Base-by-base conservation (phyloP, 2,797 vertebrate species). In the Poeciliopsis presidionis region DNA sequence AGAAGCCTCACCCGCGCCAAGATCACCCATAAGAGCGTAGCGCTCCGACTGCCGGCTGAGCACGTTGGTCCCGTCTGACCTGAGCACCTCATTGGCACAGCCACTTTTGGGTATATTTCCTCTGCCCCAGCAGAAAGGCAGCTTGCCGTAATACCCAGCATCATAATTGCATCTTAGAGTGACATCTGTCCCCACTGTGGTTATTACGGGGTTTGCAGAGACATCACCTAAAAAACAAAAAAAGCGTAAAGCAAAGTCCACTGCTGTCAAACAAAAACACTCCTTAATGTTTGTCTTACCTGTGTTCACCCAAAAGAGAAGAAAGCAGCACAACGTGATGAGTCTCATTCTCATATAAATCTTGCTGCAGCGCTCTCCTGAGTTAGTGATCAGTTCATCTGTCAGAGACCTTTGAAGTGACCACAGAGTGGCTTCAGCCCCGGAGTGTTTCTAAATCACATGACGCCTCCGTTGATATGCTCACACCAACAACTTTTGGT, bases 81-180 rank as follows among this genome's bases (percentile, higher is more conserved):
- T 86, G 88, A 97, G 89, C 73, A 97, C 71, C 67, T 69, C 0
- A 1, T 0, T 11, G 3, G 0, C 7, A 69, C 97, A 98, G 12
- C 89, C 83, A 0, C 87, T 87, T 5, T 0, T 0, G 33, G 96
- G 95, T 63, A 97, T 94, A 18, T 1, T 0, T 1, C 83, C 96
- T 71, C 78, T 91, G 5, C 96, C 96, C 97, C 97, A 98, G 92
- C 97, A 98, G 45, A 90, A 47, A 3, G 94, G 74, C 22, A 96
- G 93, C 4, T 41, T 28, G 3, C 92, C 93, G 0, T 81, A 36
- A 57, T 69, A 8, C 7, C 25, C 0, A 1, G 90, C 82, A 0
- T 14, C 41, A 79, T 97, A 97, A 30, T 0, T 77, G 87, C 97
- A 98, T 5, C 81, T 88, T 70, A 98, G 83, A 0, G 87, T 85